Percentiles rank a stretch among this genome's conserved stretches.
Conservation (phyloP, 2,113 vertebrate species). For the Phrynocephalus versicolor region DNA sequence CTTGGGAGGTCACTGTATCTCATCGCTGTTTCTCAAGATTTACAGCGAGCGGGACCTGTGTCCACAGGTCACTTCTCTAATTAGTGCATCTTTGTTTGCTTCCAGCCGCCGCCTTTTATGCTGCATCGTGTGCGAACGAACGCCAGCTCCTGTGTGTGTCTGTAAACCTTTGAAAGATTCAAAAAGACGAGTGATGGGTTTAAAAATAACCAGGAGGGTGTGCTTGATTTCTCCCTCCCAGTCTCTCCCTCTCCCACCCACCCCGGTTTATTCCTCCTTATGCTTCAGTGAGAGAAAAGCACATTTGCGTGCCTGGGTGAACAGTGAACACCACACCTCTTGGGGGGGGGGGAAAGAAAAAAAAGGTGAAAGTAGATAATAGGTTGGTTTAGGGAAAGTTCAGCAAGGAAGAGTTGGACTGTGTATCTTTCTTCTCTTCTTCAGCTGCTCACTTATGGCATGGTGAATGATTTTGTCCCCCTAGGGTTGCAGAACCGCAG, state of each 20-base stretch:
- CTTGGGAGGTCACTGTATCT: conserved; percentile 71
- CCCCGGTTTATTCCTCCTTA: too few relatives aligned
- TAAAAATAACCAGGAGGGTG: conserved; percentile 34
- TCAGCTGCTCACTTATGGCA: not conserved
- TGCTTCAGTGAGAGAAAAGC: conserved; percentile 29
- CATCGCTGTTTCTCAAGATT: conserved; percentile 63
- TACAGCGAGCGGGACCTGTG: not conserved
- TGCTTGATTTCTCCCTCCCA: conserved; percentile 3
- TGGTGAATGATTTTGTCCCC: too few relatives aligned
- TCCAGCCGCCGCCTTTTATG: conserved; percentile 27
- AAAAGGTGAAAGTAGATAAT: not conserved
- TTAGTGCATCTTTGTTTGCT: conserved; percentile 10
- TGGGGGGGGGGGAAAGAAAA: not conserved
- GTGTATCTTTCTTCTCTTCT: conserved; percentile 21
- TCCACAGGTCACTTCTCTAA: conserved; percentile 43
- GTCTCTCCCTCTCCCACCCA: not conserved
- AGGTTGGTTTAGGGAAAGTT: conserved; percentile 19
- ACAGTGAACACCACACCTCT: conserved; percentile 25
- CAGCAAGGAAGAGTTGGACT: conserved; percentile 14
- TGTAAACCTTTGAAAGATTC: conserved; percentile 2
- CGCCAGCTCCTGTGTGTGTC: not conserved
- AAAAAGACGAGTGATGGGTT: not conserved
- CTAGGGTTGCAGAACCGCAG: too few relatives aligned
- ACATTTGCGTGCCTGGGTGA: conserved; percentile 37
- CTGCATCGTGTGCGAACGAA: not conserved